Evolutionary conservation across 2,113 vertebrate species (phyloP), one percentile per base, ranked within the genome.

Genomic region (Lepus americanus): DNA sequence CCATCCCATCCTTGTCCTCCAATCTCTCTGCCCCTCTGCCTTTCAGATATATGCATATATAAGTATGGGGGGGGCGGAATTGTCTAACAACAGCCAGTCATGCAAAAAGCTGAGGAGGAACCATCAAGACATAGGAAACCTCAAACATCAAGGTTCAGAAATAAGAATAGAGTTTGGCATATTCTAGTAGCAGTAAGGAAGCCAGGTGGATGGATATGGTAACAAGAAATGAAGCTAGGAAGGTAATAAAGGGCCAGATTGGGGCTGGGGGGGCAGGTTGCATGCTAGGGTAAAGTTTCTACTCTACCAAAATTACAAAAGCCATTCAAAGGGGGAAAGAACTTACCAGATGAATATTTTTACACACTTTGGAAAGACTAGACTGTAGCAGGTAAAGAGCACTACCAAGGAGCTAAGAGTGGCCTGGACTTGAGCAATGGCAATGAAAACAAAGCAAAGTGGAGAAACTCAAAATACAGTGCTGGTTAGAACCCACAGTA

Each of bases 101-200:
- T 13, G 16, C 25, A 66, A 84, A 81, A 95, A 90, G 53, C 27
- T 89, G 29, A 91, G 22, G 29, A 53, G 6, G 0, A 88, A 93
- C 19, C 79, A n/a, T 78, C 66, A 86, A 89, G 29, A 88, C 61
- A 87, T 0, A n/a, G 27, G 44, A 88, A 91, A 51, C 25, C 19
- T 78, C 19, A 86, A 82, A 27, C 39, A 23, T 36, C 33, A 86
- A 53, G 12, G 49, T 79, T 91, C n/a, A 69, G 81, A 51, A 91
- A 69, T 17, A 77, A 27, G 14, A 14, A 84, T 51, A 81, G 69
- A 81, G 44, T 74, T 17, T 88, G 49, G 20, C 81, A 81, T 51
- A 64, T 20, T 81, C 51, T 55, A 59, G 33, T 12, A 95, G 53
- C 36, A 96, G 14, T 85, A 81, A 86, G 70, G 39, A 96, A 90